These are phyloP conservation scores for Branchinecta lindahli DNA, from an alignment of 1,140 invertebrate genomes.

Conservation along the genomic window DNA sequence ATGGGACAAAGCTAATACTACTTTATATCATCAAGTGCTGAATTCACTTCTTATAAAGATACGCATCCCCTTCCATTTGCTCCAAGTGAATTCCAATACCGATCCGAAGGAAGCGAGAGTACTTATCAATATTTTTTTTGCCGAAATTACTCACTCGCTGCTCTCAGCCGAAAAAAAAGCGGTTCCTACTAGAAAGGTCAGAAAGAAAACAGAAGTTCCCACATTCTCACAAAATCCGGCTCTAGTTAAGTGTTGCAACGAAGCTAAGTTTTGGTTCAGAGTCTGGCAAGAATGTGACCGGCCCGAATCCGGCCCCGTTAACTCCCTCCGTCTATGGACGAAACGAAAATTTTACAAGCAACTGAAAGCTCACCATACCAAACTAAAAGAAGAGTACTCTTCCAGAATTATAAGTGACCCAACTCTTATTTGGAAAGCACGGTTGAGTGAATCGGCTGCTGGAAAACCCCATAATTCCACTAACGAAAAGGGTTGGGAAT, in stretches of 20 bases:
- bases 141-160: slow-evolving; percentile 7
- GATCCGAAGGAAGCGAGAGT: not conserved
- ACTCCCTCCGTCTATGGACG: no score
- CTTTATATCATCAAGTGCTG: slow-evolving; percentile 8
- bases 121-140: slow-evolving; percentile 2
- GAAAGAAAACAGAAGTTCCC: slow-evolving; percentile 5
- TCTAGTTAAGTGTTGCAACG: slow-evolving; percentile 8
- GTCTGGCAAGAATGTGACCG: not conserved
- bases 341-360: slow-evolving; percentile 6
- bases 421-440: not conserved
- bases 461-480: slow-evolving; percentile 5
- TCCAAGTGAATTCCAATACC: slow-evolving; percentile 1
- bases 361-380: slow-evolving; percentile 8
- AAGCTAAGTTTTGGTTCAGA: slow-evolving; percentile 5
- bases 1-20: slow-evolving; percentile 9
- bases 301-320: slow-evolving; percentile 7
- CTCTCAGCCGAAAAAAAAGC: slow-evolving; percentile 8
- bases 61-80: slow-evolving; percentile 4
- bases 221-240: slow-evolving; percentile 5
- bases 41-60: slow-evolving; percentile 9
- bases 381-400: slow-evolving; percentile 9
- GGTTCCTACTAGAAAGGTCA: slow-evolving; percentile 5
- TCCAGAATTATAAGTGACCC: slow-evolving; percentile 8
- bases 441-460: slow-evolving; percentile 7
- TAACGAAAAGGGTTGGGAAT: slow-evolving; percentile 5